phyloP scores from a whole-genome alignment of 2,797 vertebrate genomes.

The Chanos chanos region DNA sequence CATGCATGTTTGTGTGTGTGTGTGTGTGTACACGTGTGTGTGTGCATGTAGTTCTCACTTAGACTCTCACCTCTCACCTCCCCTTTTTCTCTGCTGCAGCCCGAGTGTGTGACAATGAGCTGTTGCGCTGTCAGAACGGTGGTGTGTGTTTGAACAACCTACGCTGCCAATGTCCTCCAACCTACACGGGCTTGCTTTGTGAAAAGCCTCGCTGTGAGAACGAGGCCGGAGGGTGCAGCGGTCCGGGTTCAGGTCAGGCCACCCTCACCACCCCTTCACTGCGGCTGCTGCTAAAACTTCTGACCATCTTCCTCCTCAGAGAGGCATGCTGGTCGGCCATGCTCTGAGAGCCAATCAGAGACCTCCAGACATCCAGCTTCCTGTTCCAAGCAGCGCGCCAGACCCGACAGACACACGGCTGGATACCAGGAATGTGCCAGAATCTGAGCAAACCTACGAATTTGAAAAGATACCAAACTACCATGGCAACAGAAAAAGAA shows the following conservation, averaged over 20 bases:
- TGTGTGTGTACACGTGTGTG: not conserved
- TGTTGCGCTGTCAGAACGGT: constrained; percentile 94
- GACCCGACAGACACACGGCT: constrained; percentile 52
- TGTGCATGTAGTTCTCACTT: not conserved
- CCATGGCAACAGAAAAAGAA: constrained; percentile 52
- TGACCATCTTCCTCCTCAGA: constrained; percentile 61
- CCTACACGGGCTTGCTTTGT: constrained; percentile 86
- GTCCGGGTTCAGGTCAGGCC: constrained; percentile 62
- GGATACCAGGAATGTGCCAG: constrained; percentile 61
- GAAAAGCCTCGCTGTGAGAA: constrained; percentile 85
- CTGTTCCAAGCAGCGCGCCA: constrained; percentile 60
- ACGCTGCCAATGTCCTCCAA: constrained; percentile 81
- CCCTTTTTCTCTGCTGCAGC: constrained; percentile 69
- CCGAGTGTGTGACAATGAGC: constrained; percentile 91
- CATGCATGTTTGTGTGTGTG: too few species aligned
- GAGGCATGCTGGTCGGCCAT: constrained; percentile 49
- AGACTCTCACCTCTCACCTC: constrained; percentile 49
- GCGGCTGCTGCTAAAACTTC: constrained; percentile 57
- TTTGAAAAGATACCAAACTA: constrained; percentile 53
- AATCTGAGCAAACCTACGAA: constrained; percentile 51
- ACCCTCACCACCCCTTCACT: constrained; percentile 26
- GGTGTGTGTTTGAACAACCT: constrained; percentile 87
- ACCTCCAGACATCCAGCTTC: constrained; percentile 50
- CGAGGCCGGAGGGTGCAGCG: constrained; percentile 78
- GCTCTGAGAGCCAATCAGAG: constrained; percentile 61